Conservation (phyloP, 2,113 vertebrate species). For the Pseudolaguvia tuberculata region DNA sequence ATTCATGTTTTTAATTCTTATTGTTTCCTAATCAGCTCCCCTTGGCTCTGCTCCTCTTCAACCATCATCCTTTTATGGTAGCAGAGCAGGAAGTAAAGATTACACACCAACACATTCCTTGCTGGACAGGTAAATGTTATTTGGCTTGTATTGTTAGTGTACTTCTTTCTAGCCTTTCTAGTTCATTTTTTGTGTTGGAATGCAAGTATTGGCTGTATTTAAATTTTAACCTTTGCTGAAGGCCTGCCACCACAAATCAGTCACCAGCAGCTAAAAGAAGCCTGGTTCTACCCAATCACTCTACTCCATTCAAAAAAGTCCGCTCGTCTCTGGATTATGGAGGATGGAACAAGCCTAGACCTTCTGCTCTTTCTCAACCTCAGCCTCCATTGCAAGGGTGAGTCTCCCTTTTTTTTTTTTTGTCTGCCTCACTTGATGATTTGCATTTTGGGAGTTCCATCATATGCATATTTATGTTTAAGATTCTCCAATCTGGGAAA, state of each 20-base stretch:
- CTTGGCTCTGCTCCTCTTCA: conserved; percentile 82
- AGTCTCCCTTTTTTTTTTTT: conserved; percentile 15
- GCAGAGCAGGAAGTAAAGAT: conserved; percentile 81
- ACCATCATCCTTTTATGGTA: conserved; percentile 86
- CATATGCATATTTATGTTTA: conserved; percentile 5
- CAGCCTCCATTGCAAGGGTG: conserved; percentile 93
- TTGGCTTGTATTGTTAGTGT: background rate
- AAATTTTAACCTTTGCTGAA: conserved; percentile 48
- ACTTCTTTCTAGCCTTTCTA: background rate
- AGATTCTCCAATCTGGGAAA: conserved; percentile 98
- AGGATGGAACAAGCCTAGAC: conserved; percentile 91
- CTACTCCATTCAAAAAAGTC: conserved; percentile 88
- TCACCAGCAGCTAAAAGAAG: conserved; percentile 82
- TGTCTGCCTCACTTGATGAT: background rate
- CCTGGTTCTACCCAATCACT: conserved; percentile 85
- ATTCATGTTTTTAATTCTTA: background rate
- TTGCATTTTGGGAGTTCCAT: background rate
- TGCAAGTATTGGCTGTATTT: background rate
- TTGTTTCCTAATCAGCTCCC: conserved; percentile 61
- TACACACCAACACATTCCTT: conserved; percentile 76
- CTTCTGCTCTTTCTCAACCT: conserved; percentile 76
- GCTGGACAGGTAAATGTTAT: conserved; percentile 80
- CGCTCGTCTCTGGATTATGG: conserved; percentile 86
- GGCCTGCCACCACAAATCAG: conserved; percentile 73
- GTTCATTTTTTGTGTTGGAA: background rate